These are phyloP conservation scores for Melinaea marsaeus DNA, from an alignment of 2,888 invertebrate genomes.

Conservation along the genomic window DNA sequence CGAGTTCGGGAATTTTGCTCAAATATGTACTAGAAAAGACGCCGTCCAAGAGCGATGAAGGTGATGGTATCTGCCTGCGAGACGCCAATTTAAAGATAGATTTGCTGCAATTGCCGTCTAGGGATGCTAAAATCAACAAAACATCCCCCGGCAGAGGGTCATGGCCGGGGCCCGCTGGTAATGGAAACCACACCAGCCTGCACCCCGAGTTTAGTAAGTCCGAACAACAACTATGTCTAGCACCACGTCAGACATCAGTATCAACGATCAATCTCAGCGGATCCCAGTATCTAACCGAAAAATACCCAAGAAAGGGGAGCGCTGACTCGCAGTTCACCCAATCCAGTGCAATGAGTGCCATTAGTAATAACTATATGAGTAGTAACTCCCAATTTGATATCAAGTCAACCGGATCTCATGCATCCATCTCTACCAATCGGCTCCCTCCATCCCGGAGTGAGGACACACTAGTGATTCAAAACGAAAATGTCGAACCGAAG, in stretches of 20 bases:
- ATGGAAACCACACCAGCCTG: constrained; percentile 70
- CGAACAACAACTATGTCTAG: constrained; percentile 83
- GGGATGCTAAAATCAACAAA: constrained; percentile 86
- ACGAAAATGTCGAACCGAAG: constrained; percentile 64
- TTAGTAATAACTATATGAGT: constrained; percentile 61
- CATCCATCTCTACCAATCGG: constrained; percentile 66
- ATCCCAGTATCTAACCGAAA: constrained; percentile 76
- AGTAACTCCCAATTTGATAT: constrained; percentile 70
- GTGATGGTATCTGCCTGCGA: constrained; percentile 68
- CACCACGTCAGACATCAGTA: constrained; percentile 72
- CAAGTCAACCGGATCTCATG: constrained; percentile 62
- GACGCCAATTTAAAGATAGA: constrained; percentile 61
- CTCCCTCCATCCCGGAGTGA: constrained; percentile 89
- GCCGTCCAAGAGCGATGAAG: constrained; percentile 51
- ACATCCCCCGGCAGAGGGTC: constrained; percentile 88
- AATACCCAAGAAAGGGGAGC: constrained; percentile 76
- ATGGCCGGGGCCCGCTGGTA: constrained; percentile 89
- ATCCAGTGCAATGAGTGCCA: constrained; percentile 65
- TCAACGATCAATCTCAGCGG: constrained; percentile 73
- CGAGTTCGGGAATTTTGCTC: constrained; percentile 70
- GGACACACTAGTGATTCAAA: constrained; percentile 81
- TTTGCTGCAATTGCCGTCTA: constrained; percentile 82
- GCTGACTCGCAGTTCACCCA: constrained; percentile 79
- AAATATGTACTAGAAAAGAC: constrained; percentile 64
- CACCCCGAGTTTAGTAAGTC: constrained; percentile 89